phyloP scores from a whole-genome alignment of 64 coral and sea anemone genomes.

The Pocillopora damicornis region DNA sequence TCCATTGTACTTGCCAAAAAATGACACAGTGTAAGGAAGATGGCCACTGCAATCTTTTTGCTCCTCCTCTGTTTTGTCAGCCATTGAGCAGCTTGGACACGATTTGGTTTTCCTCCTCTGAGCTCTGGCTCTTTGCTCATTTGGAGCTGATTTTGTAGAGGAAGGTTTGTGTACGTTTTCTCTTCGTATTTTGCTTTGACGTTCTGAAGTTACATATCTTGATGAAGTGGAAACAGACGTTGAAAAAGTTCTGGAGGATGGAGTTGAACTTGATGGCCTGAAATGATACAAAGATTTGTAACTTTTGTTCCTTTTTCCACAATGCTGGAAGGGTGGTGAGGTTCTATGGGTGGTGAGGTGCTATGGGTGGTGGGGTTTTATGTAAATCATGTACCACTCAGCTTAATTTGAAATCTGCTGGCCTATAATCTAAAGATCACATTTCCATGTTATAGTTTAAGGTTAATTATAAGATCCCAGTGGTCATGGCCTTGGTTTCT shows the following conservation, averaged over 20 bases:
- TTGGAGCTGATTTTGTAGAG: not conserved
- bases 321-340: too few relatives aligned
- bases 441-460: too few relatives aligned
- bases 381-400: too few relatives aligned
- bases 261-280: not conserved
- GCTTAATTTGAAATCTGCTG: too few relatives aligned
- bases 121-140: not conserved
- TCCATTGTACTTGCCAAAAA: conserved; percentile 67
- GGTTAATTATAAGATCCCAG: too few relatives aligned
- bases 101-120: conserved; percentile 13
- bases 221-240: not conserved
- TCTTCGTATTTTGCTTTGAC: not conserved
- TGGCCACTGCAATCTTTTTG: not conserved
- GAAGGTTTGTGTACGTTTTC: not conserved
- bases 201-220: not conserved
- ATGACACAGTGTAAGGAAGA: conserved; percentile 13
- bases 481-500: too few relatives aligned
- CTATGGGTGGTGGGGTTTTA: too few relatives aligned
- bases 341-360: too few relatives aligned
- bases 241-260: not conserved
- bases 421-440: too few relatives aligned
- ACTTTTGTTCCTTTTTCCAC: not conserved
- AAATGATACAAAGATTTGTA: not conserved
- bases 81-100: not conserved
- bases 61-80: not conserved